Percentiles rank a stretch among this genome's conserved stretches.
phyloP scores from a whole-genome alignment of 1,140 invertebrate genomes.

The Campodea augens region DNA sequence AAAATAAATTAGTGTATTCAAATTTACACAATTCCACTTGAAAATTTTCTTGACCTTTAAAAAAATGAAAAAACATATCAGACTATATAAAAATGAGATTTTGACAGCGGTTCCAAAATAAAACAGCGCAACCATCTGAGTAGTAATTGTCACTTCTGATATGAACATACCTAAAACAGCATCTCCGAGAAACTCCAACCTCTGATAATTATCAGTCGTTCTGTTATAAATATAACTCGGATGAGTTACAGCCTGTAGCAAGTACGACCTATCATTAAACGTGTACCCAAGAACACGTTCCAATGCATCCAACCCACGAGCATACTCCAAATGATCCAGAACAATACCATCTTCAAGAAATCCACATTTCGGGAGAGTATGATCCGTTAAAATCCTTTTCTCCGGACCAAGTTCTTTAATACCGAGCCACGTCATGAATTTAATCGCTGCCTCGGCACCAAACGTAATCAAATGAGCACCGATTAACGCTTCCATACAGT shows the following conservation, averaged over 20 bases:
- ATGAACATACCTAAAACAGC: conserved; percentile 46
- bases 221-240: conserved; percentile 70
- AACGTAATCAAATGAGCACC: conserved; percentile 44
- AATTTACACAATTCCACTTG: too few species aligned
- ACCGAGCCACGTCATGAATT: conserved; percentile 50
- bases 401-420: conserved; percentile 28
- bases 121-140: too few species aligned
- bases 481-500: conserved; percentile 64
- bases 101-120: background rate
- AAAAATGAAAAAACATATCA: background rate
- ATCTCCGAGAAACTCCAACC: conserved; percentile 89
- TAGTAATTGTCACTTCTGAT: background rate
- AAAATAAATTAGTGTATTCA: too few species aligned
- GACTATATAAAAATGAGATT: background rate
- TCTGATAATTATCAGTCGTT: conserved; percentile 76
- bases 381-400: too few species aligned
- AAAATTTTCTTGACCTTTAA: too few species aligned
- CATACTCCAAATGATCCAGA: conserved; percentile 11
- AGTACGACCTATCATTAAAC: conserved; percentile 38
- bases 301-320: conserved; percentile 18
- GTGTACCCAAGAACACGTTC: conserved; percentile 43
- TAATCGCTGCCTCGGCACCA: conserved; percentile 34
- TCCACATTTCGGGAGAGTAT: background rate
- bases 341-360: background rate
- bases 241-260: conserved; percentile 78